Percentiles rank a stretch among this genome's conserved stretches.
These are phyloP conservation scores for Arenicola marina DNA, from an alignment of 2,888 invertebrate genomes.

Conservation along the genomic window DNA sequence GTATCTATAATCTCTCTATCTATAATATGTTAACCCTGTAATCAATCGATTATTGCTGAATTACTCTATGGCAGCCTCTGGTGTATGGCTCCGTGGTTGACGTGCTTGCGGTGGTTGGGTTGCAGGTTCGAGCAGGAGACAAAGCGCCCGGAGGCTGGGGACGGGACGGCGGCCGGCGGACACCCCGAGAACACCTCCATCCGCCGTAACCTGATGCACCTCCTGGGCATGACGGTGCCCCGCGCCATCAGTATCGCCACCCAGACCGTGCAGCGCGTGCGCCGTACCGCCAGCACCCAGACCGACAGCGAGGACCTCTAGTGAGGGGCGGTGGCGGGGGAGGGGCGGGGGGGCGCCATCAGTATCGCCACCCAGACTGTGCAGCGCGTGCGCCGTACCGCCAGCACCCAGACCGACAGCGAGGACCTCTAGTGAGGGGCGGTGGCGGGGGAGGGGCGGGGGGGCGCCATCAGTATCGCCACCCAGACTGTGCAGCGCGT, in stretches of 20 bases:
- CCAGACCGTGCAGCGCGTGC: conserved; percentile 39
- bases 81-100: neutral
- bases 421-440: too few species aligned
- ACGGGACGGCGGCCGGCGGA: neutral
- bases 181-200: conserved; percentile 5
- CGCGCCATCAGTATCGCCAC: conserved; percentile 40
- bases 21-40: too few species aligned
- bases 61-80: too few species aligned
- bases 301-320: too few species aligned
- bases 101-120: neutral
- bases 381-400: conserved; percentile 26
- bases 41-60: too few species aligned
- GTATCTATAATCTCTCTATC: too few species aligned
- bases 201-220: conserved; percentile 29
- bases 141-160: neutral
- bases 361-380: conserved; percentile 46
- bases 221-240: conserved; percentile 30
- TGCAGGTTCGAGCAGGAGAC: conserved; percentile 11
- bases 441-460: too few species aligned
- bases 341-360: too few species aligned
- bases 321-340: too few species aligned
- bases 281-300: conserved; percentile 33
- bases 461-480: conserved; percentile 36
- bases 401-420: conserved; percentile 32
- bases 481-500: conserved; percentile 43